Evolutionary conservation across 2,113 vertebrate genomes (phyloP).

Genomic region (Myanophis thanlyinensis): DNA sequence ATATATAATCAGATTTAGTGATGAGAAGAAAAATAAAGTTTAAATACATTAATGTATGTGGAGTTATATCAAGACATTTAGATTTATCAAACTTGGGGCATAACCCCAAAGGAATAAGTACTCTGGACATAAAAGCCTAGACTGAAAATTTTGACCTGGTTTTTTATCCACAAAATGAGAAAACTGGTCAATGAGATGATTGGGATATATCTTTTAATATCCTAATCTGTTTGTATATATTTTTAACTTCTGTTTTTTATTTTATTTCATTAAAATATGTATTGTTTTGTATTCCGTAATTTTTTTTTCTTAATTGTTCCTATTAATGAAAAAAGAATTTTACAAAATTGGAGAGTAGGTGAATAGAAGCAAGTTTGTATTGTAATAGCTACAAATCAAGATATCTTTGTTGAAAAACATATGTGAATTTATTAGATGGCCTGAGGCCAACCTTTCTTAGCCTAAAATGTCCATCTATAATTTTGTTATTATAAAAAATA

Average conservation of each 20-base stretch:
- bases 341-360: background rate
- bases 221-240: background rate
- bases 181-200: background rate
- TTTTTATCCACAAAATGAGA: background rate
- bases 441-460: background rate
- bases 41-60: background rate
- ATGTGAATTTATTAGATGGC: background rate
- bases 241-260: background rate
- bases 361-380: background rate
- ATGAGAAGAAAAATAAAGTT: background rate
- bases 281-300: background rate
- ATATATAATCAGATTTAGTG: background rate
- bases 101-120: background rate
- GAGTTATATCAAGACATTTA: background rate
- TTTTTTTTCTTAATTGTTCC: background rate
- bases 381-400: background rate
- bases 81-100: background rate
- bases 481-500: background rate
- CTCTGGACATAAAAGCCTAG: background rate
- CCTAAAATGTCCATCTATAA: background rate
- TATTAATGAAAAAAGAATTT: background rate
- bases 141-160: background rate
- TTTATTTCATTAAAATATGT: background rate
- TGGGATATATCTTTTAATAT: background rate
- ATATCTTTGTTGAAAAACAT: background rate